Percentiles rank a stretch among this genome's conserved stretches.
phyloP scores from a whole-genome alignment of 2,113 vertebrate genomes.

The Scatophagus argus region DNA sequence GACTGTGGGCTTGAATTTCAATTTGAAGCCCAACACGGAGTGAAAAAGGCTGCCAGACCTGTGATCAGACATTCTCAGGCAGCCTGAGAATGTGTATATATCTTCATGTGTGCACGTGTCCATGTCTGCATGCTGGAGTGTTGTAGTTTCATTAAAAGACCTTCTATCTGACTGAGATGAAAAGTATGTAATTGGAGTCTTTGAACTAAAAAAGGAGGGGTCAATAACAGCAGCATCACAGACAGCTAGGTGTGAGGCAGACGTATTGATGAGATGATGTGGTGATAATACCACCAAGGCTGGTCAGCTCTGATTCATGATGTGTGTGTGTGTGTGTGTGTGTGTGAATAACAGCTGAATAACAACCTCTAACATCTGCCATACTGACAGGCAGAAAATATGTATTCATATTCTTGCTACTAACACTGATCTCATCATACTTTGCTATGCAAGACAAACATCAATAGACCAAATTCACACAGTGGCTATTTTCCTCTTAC shows the following conservation, averaged over 20 bases:
- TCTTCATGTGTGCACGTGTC: background rate
- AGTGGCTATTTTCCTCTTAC: too few species aligned
- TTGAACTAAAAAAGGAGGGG: background rate
- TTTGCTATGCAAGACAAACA: too few species aligned
- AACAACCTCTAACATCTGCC: background rate
- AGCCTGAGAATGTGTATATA: background rate
- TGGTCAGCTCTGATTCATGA: constrained; percentile 9
- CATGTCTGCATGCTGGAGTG: background rate
- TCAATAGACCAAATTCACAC: too few species aligned
- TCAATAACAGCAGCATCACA: constrained; percentile 8
- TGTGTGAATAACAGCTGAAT: background rate
- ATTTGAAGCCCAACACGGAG: background rate
- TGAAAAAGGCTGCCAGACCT: background rate
- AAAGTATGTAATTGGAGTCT: constrained; percentile 37
- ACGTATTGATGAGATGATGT: constrained; percentile 27
- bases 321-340: background rate
- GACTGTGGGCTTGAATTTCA: constrained; percentile 28
- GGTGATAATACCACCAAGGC: constrained; percentile 2
- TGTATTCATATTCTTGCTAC: background rate
- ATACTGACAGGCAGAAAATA: too few species aligned
- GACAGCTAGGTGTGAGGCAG: background rate
- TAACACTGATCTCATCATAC: background rate
- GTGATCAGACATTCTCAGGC: background rate
- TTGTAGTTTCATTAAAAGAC: constrained; percentile 11
- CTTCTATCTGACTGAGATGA: constrained; percentile 14